Evolutionary conservation across 1,140 invertebrate species (phyloP).

Genomic region (Drosophila repleta): DNA sequence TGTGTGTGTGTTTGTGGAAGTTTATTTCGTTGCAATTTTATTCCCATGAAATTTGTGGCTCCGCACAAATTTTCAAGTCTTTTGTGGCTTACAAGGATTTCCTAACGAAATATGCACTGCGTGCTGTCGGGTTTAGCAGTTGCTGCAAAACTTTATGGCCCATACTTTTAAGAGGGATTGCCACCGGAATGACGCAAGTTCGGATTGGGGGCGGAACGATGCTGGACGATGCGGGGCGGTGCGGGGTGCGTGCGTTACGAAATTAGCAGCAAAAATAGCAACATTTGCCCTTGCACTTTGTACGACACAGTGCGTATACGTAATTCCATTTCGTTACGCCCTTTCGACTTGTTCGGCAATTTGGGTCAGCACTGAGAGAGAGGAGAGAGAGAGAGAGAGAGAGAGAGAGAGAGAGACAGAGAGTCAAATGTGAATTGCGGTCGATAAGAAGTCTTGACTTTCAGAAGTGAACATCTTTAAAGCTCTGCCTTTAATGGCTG

Average conservation of each 20-base stretch:
- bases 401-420: too few relatives aligned
- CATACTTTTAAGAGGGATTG: conserved; percentile 51
- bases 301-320: conserved; percentile 61
- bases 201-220: not conserved
- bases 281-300: conserved; percentile 24
- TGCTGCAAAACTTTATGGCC: conserved; percentile 61
- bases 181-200: conserved; percentile 1
- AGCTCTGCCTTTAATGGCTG: too few relatives aligned
- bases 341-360: conserved; percentile 23
- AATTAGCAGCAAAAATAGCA: conserved; percentile 60
- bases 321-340: conserved; percentile 46
- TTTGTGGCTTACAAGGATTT: conserved; percentile 81
- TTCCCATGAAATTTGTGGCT: conserved; percentile 76
- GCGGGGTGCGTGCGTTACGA: conserved; percentile 29
- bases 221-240: not conserved
- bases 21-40: conserved; percentile 80
- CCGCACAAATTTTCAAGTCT: conserved; percentile 79
- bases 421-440: conserved; percentile 25
- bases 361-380: conserved; percentile 43
- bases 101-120: conserved; percentile 74
- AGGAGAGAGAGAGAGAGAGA: too few relatives aligned
- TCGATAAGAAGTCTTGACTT: not conserved
- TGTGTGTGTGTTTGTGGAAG: conserved; percentile 40
- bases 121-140: conserved; percentile 54
- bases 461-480: too few relatives aligned